Evolutionary conservation across 2,797 vertebrate species (phyloP).

Genomic region (Cryptoprocta ferox): DNA sequence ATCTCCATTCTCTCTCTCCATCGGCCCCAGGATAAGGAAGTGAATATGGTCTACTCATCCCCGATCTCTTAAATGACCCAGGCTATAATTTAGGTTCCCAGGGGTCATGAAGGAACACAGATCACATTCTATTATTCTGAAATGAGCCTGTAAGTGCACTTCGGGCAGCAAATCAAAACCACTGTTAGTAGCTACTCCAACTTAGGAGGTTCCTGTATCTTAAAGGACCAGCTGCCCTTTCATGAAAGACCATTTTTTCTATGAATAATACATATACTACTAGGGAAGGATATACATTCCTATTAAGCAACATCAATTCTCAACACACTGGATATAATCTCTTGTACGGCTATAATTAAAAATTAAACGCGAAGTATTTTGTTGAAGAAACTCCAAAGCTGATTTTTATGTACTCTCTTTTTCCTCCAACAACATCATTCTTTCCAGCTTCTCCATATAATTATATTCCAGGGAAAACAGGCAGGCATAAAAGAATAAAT

Average conservation of each 20-base stretch:
- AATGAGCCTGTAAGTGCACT: constrained; percentile 69
- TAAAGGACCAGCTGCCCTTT: constrained; percentile 72
- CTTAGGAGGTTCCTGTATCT: constrained; percentile 25
- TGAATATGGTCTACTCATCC: neutral
- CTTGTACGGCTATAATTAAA: constrained; percentile 81
- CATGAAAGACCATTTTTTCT: constrained; percentile 31
- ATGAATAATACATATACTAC: constrained; percentile 60
- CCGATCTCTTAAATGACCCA: neutral
- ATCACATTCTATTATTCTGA: constrained; percentile 56
- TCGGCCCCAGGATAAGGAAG: neutral
- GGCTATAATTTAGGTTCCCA: constrained; percentile 55
- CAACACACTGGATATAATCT: constrained; percentile 30
- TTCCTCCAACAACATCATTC: constrained; percentile 70
- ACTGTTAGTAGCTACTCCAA: constrained; percentile 22
- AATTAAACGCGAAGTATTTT: constrained; percentile 82
- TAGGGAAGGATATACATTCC: neutral
- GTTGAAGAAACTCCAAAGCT: constrained; percentile 79
- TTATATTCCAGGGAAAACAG: neutral
- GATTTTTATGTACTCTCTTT: constrained; percentile 79
- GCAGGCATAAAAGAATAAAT: constrained; percentile 67
- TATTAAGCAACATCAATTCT: neutral
- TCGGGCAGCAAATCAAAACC: constrained; percentile 75
- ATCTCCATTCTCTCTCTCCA: neutral
- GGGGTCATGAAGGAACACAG: constrained; percentile 49
- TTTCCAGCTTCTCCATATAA: constrained; percentile 39